Conservation (phyloP, 2,797 vertebrate genomes). For the Pampus argenteus region DNA sequence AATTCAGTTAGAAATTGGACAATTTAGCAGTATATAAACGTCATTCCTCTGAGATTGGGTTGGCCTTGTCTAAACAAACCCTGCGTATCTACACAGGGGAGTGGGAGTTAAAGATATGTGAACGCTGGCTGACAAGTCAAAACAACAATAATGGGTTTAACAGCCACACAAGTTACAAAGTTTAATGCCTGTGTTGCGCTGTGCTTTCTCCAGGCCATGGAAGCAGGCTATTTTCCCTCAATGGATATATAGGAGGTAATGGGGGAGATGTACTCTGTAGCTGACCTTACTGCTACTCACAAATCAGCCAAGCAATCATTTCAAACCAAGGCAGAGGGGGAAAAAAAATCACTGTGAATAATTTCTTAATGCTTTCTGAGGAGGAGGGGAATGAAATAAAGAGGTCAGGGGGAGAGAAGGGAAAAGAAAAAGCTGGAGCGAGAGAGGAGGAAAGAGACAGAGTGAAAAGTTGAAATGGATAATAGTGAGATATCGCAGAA, state of each 20-base stretch:
- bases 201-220: neutral
- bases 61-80: neutral
- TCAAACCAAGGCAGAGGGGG: constrained; percentile 15
- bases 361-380: constrained; percentile 66
- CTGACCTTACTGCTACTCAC: constrained; percentile 59
- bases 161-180: neutral
- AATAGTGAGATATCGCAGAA: constrained; percentile 34
- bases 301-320: constrained; percentile 56
- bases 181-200: neutral
- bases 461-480: constrained; percentile 34
- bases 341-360: constrained; percentile 70
- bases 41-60: too few relatives aligned
- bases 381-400: constrained; percentile 18
- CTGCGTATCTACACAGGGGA: neutral
- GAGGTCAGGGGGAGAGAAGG: constrained; percentile 1
- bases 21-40: too few relatives aligned
- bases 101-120: neutral
- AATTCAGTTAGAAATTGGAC: too few relatives aligned
- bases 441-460: neutral
- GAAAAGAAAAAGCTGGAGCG: neutral
- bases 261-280: constrained; percentile 20
- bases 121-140: neutral
- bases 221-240: constrained; percentile 6
- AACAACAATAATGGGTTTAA: constrained; percentile 20
- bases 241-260: constrained; percentile 31